Percentiles rank a stretch among this genome's conserved stretches.
These are phyloP conservation scores for Elgaria multicarinata DNA, from an alignment of 2,113 vertebrate species.

Conservation along the genomic window DNA sequence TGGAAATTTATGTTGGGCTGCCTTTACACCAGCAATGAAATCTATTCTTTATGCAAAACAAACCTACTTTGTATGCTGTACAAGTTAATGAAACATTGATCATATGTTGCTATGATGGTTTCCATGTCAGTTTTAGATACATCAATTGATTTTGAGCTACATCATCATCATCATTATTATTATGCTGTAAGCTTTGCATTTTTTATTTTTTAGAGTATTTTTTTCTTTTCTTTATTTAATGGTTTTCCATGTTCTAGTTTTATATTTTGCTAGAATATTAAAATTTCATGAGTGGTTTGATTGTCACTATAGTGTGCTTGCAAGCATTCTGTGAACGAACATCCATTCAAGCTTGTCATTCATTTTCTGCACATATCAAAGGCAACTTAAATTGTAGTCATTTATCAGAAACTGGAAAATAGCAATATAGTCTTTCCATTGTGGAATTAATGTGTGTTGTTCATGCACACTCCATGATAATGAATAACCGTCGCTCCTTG, in stretches of 20 bases:
- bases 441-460: conserved; percentile 50
- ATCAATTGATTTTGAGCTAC: conserved; percentile 23
- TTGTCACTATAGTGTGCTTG: conserved; percentile 63
- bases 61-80: conserved; percentile 9
- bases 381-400: conserved; percentile 38
- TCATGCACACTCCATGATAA: conserved; percentile 44
- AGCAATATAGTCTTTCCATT: conserved; percentile 51
- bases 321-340: conserved; percentile 53
- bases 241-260: conserved; percentile 48
- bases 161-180: too few species aligned
- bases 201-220: conserved; percentile 27
- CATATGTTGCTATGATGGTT: conserved; percentile 19
- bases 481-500: conserved; percentile 40
- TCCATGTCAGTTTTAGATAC: background rate
- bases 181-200: conserved; percentile 3
- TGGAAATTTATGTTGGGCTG: conserved; percentile 9
- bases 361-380: conserved; percentile 53
- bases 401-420: conserved; percentile 62
- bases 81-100: conserved; percentile 1
- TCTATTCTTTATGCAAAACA: conserved; percentile 11
- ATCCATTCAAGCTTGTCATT: conserved; percentile 58
- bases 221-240: background rate
- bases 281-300: conserved; percentile 65
- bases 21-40: background rate
- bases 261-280: conserved; percentile 56